Evolutionary conservation across 2,113 vertebrate genomes (phyloP).

Genomic region (Perognathus longimembris): DNA sequence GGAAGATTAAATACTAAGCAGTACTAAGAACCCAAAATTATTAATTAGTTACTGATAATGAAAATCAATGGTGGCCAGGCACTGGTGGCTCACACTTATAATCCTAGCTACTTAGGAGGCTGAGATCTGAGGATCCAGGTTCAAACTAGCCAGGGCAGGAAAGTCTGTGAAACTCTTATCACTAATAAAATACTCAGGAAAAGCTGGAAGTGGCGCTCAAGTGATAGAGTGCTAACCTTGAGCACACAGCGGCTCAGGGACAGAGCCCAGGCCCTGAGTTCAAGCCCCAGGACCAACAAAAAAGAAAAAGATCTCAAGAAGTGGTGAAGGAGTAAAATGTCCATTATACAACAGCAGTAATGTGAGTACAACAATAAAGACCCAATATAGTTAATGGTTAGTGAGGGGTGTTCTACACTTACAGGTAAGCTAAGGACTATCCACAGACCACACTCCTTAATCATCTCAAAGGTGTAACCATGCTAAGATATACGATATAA

Average conservation of each 20-base stretch:
- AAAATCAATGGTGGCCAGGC: not conserved
- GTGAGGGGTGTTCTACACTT: not conserved
- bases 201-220: no score
- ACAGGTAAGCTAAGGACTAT: not conserved
- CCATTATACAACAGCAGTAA: not conserved
- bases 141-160: no score
- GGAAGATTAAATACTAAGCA: slow-evolving; percentile 15
- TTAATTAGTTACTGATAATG: not conserved
- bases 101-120: no score
- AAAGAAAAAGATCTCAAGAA: no score
- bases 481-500: not conserved
- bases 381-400: not conserved
- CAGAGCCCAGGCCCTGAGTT: no score
- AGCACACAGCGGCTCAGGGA: no score
- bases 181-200: no score
- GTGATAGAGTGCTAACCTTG: no score
- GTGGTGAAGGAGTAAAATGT: not conserved
- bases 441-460: not conserved
- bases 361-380: not conserved
- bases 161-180: no score
- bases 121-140: no score
- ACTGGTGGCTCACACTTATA: no score
- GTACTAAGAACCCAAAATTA: not conserved
- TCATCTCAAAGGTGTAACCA: not conserved
- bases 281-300: no score